A percentile compares a stretch with the other conserved stretches of the same genome.
These are phyloP conservation scores for Thelaira solivaga DNA, from an alignment of 2,888 invertebrate genomes.

Conservation along the genomic window DNA sequence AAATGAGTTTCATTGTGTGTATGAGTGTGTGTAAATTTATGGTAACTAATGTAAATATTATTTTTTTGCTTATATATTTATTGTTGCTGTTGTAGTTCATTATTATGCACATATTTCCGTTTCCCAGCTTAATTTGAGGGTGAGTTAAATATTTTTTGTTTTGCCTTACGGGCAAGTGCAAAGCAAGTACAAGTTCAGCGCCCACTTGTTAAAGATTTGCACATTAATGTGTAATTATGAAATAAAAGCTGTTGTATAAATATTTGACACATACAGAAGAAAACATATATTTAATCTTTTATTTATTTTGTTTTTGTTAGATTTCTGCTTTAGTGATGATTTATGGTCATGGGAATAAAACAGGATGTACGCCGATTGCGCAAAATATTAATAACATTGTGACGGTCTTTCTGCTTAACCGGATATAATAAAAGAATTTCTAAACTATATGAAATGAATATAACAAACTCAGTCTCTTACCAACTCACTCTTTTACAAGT, in stretches of 20 bases:
- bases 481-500: too few species aligned
- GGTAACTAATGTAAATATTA: conserved; percentile 72
- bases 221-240: conserved; percentile 72
- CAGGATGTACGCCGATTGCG: conserved; percentile 50
- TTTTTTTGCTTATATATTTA: conserved; percentile 35
- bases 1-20: conserved; percentile 7
- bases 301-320: conserved; percentile 26
- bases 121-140: conserved; percentile 14
- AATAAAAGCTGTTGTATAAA: conserved; percentile 65
- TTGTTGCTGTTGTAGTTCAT: conserved; percentile 47
- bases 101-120: conserved; percentile 58
- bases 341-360: conserved; percentile 58
- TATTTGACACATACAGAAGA: conserved; percentile 52
- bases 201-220: conserved; percentile 64
- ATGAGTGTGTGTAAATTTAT: conserved; percentile 52
- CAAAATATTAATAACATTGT: conserved; percentile 58
- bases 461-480: too few species aligned
- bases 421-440: conserved; percentile 48
- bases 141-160: conserved; percentile 1
- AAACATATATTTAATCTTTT: conserved; percentile 37
- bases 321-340: conserved; percentile 39
- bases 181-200: conserved; percentile 1
- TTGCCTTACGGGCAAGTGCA: conserved; percentile 54
- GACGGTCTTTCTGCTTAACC: neutral
- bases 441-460: neutral